Evolutionary conservation across 2,888 invertebrate genomes (phyloP), one percentile per base, ranked within the genome.

Genomic region (Aquatica leii): DNA sequence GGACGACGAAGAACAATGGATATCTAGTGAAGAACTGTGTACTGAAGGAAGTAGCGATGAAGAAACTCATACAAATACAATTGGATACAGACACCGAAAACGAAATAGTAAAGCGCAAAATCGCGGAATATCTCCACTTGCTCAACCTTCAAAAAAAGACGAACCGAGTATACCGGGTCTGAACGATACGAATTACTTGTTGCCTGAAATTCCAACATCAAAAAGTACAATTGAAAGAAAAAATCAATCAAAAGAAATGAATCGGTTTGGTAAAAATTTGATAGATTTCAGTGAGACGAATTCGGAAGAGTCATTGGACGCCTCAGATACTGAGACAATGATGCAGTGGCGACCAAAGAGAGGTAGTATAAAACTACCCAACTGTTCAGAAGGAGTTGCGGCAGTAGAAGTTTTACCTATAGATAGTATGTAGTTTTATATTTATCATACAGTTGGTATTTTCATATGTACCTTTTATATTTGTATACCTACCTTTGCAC

Each of bases 1-100:
- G 82, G 82, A 82, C 56, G 82, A 82, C 43, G 82, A 83, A 51
- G 82, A 82, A 34, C 73, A 78, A 40, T 83, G 83, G 83, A 83
- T 83, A 56, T 83, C 82, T 1, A 82, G 81, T n/a, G 82, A 83
- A 71, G 83, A 83, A 68, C 70, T 83, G n/a, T 79, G 78, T 63
- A 82, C 82, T 9, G 83, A 83, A 62, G 83, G 82, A 21, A 83
- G 82, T 64, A 82, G 82, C 60, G 82, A 83, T 43, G 80, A 78
- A 41, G 74, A 74, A 24, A 60, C 55, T 34, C 55, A 55, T 15
- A 21, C 24, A 56, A 46, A 20, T 24, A 64, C 51, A 24, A 50
- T 51, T 18, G 56, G 56, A 52, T 56, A 64, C 31, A 55, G 64
- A 56, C 59, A 60, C 59, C 41, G 31, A 18, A 64, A 64, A 59